A percentile compares a stretch with the other conserved stretches of the same genome.
phyloP scores from a whole-genome alignment of 2,113 vertebrate genomes.

The Microtus montanus region DNA sequence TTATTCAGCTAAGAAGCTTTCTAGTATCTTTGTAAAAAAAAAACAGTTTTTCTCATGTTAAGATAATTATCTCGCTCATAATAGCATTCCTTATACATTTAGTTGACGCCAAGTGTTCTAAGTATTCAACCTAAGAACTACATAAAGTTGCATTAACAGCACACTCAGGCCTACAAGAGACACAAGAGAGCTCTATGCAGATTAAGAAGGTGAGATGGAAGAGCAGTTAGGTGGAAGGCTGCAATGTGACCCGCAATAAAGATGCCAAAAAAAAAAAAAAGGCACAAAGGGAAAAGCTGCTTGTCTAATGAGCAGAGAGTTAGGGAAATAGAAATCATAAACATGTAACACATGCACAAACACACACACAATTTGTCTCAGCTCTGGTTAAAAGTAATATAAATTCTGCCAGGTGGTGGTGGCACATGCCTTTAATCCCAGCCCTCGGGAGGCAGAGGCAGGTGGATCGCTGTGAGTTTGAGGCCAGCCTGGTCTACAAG shows the following conservation, averaged over 20 bases:
- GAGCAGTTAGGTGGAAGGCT: background rate
- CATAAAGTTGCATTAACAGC: constrained; percentile 37
- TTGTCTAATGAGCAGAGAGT: too few relatives aligned
- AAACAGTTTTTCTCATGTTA: constrained; percentile 41
- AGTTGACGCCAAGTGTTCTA: constrained; percentile 5
- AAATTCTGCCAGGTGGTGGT: background rate
- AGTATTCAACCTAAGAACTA: constrained; percentile 25
- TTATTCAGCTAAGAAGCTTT: constrained; percentile 56
- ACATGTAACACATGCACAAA: too few relatives aligned
- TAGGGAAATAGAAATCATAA: background rate
- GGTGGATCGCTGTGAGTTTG: too few relatives aligned
- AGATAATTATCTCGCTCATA: constrained; percentile 33
- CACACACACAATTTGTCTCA: too few relatives aligned
- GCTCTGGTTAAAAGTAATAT: constrained; percentile 26
- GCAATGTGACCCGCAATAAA: background rate
- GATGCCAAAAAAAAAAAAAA: background rate
- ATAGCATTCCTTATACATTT: constrained; percentile 31
- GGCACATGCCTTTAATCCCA: too few relatives aligned
- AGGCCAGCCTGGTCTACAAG: too few relatives aligned
- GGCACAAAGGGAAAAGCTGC: background rate
- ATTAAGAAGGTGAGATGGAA: background rate
- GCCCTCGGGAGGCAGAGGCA: too few relatives aligned
- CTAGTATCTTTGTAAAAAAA: constrained; percentile 35
- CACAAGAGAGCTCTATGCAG: background rate
- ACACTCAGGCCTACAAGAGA: background rate